These are phyloP conservation scores for Pseudolaguvia tuberculata DNA, from an alignment of 2,113 vertebrate genomes.

Conservation along the genomic window DNA sequence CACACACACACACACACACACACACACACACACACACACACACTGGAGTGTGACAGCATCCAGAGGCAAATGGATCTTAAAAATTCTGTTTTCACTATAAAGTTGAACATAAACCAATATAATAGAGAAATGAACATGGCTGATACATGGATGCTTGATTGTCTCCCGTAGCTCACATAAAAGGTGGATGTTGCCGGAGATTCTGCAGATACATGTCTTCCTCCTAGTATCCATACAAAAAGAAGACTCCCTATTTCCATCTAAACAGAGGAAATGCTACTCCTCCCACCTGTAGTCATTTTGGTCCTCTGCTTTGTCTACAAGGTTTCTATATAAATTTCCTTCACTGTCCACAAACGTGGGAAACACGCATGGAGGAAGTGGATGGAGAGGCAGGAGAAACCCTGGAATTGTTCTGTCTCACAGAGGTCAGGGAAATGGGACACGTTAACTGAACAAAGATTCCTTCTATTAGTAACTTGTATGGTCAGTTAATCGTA, in stretches of 20 bases:
- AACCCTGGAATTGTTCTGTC: constrained; percentile 73
- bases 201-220: constrained; percentile 55
- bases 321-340: constrained; percentile 66
- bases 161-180: constrained; percentile 48
- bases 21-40: too few relatives aligned
- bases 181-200: constrained; percentile 59
- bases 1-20: too few relatives aligned
- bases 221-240: constrained; percentile 62
- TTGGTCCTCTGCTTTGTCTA: constrained; percentile 63
- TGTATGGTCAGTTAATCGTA: constrained; percentile 34
- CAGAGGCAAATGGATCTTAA: neutral
- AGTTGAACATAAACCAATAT: too few relatives aligned
- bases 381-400: constrained; percentile 64
- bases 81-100: neutral
- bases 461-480: constrained; percentile 62
- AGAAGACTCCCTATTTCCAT: constrained; percentile 42
- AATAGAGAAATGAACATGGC: constrained; percentile 26
- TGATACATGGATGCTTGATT: constrained; percentile 43
- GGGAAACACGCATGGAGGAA: constrained; percentile 75
- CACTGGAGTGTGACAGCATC: neutral
- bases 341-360: constrained; percentile 72
- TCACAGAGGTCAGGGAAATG: constrained; percentile 69
- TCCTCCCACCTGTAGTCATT: constrained; percentile 25
- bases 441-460: constrained; percentile 71
- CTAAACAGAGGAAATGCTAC: constrained; percentile 68